phyloP scores from a whole-genome alignment of 2,113 vertebrate species.

The Pongo abelii region DNA sequence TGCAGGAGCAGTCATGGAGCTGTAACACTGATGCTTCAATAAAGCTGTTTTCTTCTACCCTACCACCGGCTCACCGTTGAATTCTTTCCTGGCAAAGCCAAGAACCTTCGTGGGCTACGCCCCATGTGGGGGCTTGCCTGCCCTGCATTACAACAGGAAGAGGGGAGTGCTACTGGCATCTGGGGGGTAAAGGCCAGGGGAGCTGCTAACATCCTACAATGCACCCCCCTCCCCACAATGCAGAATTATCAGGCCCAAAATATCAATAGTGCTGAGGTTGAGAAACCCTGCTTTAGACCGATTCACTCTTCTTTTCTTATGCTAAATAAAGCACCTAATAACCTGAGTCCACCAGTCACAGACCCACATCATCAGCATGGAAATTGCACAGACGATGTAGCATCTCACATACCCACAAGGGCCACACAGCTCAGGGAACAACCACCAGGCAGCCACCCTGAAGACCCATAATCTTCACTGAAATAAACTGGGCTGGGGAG shows the following conservation, averaged over 20 bases:
- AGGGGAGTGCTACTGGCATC: background rate
- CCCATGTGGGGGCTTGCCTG: too few relatives aligned
- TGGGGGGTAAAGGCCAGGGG: background rate
- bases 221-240: too few relatives aligned
- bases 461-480: background rate
- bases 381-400: background rate
- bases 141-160: too few relatives aligned
- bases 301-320: background rate
- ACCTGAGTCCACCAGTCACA: background rate
- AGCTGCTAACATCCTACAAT: background rate
- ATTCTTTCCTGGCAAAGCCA: too few relatives aligned
- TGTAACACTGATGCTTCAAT: too few relatives aligned
- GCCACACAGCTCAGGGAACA: background rate
- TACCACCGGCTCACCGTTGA: too few relatives aligned
- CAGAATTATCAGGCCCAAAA: background rate
- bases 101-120: too few relatives aligned
- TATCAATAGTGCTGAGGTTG: background rate
- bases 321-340: background rate
- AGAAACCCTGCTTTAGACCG: background rate
- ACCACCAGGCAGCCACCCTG: background rate
- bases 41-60: too few relatives aligned
- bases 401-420: fast-evolving
- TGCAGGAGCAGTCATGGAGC: too few relatives aligned
- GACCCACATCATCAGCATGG: background rate
- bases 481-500: background rate